Evolutionary conservation across 92 coral and sea anemone species (phyloP).

Genomic region (Heteractis magnifica): DNA sequence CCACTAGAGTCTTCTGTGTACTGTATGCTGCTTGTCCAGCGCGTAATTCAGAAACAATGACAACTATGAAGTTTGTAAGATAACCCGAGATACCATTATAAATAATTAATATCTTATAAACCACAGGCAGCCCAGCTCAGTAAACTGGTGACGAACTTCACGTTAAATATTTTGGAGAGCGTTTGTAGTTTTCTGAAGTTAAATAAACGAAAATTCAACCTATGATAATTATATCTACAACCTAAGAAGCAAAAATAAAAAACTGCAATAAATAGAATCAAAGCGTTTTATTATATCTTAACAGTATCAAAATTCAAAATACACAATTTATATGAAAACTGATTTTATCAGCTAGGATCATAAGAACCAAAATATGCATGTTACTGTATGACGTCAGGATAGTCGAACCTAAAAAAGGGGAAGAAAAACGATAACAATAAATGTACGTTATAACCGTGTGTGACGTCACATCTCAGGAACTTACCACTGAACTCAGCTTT

Average conservation of each 20-base stretch:
- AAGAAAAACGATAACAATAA: not conserved
- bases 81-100: not conserved
- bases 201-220: too few relatives aligned
- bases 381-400: not conserved
- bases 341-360: not conserved
- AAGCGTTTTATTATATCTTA: too few relatives aligned
- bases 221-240: too few relatives aligned
- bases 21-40: not conserved
- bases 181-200: too few relatives aligned
- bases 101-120: not conserved
- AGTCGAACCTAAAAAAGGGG: not conserved
- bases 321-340: too few relatives aligned
- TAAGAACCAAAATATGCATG: not conserved
- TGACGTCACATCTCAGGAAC: not conserved
- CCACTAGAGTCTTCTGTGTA: not conserved
- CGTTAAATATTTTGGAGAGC: too few relatives aligned
- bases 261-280: too few relatives aligned
- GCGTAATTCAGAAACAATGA: not conserved
- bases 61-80: conserved; percentile 1
- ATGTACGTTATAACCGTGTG: not conserved
- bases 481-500: conserved; percentile 20
- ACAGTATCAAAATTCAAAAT: too few relatives aligned
- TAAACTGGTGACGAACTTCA: not conserved
- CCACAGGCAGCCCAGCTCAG: not conserved
- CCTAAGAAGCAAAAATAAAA: too few relatives aligned